These are phyloP conservation scores for Sinotaia quadrata DNA, from an alignment of 2,888 invertebrate genomes.

Conservation along the genomic window DNA sequence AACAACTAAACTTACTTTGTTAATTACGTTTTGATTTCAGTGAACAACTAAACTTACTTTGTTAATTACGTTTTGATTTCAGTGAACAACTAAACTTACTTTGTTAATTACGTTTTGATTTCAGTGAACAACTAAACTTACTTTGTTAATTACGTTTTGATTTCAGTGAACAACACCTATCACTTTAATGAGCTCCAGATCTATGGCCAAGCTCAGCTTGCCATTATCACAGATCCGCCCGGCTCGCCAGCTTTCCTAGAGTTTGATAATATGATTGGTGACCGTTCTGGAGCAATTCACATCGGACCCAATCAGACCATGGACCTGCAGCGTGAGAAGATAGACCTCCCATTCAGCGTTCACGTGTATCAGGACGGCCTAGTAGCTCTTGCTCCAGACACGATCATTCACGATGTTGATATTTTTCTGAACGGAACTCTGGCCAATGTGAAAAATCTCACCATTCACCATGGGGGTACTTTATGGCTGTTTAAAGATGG, in stretches of 20 bases:
- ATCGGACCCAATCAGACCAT: constrained; percentile 50
- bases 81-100: no score
- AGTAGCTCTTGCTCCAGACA: constrained; percentile 56
- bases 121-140: no score
- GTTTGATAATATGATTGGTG: constrained; percentile 60
- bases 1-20: no score
- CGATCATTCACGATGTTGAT: constrained; percentile 51
- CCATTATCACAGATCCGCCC: constrained; percentile 49
- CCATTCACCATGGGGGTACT: constrained; percentile 53
- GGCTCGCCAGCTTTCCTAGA: constrained; percentile 38
- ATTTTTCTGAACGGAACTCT: constrained; percentile 53
- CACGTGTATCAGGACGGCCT: constrained; percentile 55
- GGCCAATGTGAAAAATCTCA: constrained; percentile 54
- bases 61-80: no score
- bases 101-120: no score
- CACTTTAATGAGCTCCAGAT: constrained; percentile 60
- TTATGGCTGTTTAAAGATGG: constrained; percentile 53
- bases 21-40: no score
- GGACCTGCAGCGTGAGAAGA: constrained; percentile 47
- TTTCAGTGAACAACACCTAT: constrained; percentile 45
- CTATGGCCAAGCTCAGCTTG: constrained; percentile 57
- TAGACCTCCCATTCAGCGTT: constrained; percentile 59
- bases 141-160: no score
- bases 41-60: no score
- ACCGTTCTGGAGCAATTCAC: constrained; percentile 57